phyloP scores from a whole-genome alignment of 2,888 invertebrate species.

The Azorinus chamasolen region DNA sequence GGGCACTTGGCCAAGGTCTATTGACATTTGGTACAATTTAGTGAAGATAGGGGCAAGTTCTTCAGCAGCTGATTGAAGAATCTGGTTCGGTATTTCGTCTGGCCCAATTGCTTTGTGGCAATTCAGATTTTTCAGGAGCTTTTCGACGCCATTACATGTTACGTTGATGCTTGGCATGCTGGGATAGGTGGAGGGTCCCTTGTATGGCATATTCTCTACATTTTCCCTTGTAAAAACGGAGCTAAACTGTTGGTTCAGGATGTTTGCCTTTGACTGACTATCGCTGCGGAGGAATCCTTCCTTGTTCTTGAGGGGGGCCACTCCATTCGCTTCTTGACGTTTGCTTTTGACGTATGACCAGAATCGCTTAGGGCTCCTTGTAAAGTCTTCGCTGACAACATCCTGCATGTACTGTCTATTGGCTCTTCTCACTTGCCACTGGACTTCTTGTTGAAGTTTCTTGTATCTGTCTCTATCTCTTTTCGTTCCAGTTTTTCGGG shows the following conservation, averaged over 20 bases:
- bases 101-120: constrained; percentile 17
- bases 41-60: constrained; percentile 13
- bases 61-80: constrained; percentile 13
- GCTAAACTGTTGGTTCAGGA: constrained; percentile 56
- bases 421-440: constrained; percentile 14
- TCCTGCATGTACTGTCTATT: constrained; percentile 25
- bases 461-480: constrained; percentile 21
- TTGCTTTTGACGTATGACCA: constrained; percentile 53
- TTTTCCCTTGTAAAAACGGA: constrained; percentile 48
- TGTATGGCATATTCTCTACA: constrained; percentile 33
- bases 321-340: constrained; percentile 41
- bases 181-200: constrained; percentile 23
- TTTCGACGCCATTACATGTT: constrained; percentile 25
- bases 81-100: not conserved
- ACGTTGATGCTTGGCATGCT: constrained; percentile 38
- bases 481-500: not conserved
- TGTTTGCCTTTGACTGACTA: constrained; percentile 34
- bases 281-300: constrained; percentile 58
- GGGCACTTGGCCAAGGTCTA: constrained; percentile 21
- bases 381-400: constrained; percentile 16
- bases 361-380: constrained; percentile 36
- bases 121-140: constrained; percentile 24
- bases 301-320: constrained; percentile 44
- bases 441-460: constrained; percentile 21
- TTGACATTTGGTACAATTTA: constrained; percentile 14